Evolutionary conservation across 2,888 invertebrate species (phyloP), one percentile per base, ranked within the genome.

Genomic region (Cetonia aurata): DNA sequence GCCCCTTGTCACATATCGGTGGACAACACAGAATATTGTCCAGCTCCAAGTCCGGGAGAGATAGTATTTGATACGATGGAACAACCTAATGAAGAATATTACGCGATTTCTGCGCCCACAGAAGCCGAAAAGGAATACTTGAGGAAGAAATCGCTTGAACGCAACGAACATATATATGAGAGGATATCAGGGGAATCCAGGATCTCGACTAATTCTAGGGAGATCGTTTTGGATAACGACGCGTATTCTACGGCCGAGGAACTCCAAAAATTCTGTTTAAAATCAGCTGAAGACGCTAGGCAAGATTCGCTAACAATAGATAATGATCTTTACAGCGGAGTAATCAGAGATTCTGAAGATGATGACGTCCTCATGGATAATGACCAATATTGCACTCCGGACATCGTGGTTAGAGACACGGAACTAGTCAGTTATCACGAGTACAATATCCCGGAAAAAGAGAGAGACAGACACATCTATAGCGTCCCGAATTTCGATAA

Each of bases 141-240:
- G 37, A 53, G 41, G 19, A 55, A 55, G 33, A 31, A 41, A 75
- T 60, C 71, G 69, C 46, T 0, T 12, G 37, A 52, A 13, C 57
- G 48, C 44, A 31, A 33, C 12, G 70, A 73, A 9, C 70, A 73
- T 48, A 53, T 75, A 0, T 75, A 75, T 41, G 74, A 74, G 60
- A 70, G 74, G 46, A 71, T 74, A 41, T 74, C 75, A 15, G 55
- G 37, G 3, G 72, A 72, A 57, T 75, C 72, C 1, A 42, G 17
- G 4, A 8, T 37, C 9, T 56, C 55, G 1, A 37, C 55, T 6
- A 12, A 12, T 8, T 65, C 62, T 6, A 17, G 17, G 3, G 46
- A 48, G 15, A 17, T 17, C 12, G 1, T 41, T 10, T 13, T 33
- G 13, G 67, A 67, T 13, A 44, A 55, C n/a, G 55, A 52, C 3